Evolutionary conservation across 2,888 invertebrate genomes (phyloP).

Genomic region (Drosophila gaucha): DNA sequence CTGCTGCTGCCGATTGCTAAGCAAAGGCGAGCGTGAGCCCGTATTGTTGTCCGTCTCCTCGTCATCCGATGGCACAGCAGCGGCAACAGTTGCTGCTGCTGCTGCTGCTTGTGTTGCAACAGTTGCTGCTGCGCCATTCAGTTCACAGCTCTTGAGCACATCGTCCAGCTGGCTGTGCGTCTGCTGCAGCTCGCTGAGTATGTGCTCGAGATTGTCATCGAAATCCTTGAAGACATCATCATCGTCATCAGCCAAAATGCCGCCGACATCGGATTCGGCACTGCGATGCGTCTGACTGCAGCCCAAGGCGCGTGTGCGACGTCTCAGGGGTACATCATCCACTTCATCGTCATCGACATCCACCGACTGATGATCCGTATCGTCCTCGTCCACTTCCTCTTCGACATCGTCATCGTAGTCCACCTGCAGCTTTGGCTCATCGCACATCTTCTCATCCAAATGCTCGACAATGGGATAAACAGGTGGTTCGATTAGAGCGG

Average conservation of each 20-base stretch:
- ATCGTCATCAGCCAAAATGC: slow-evolving; percentile 74
- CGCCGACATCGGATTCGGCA: slow-evolving; percentile 80
- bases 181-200: slow-evolving; percentile 76
- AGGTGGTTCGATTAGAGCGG: slow-evolving; percentile 80
- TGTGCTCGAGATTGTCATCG: slow-evolving; percentile 80
- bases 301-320: slow-evolving; percentile 71
- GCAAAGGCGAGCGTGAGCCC: slow-evolving; percentile 89
- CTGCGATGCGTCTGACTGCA: slow-evolving; percentile 72
- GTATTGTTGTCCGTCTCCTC: slow-evolving; percentile 89
- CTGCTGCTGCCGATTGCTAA: slow-evolving; percentile 85
- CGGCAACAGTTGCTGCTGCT: neutral
- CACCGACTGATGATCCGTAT: slow-evolving; percentile 86
- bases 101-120: neutral
- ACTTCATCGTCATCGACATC: slow-evolving; percentile 83
- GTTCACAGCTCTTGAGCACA: slow-evolving; percentile 57
- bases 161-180: slow-evolving; percentile 75
- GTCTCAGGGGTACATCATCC: slow-evolving; percentile 65
- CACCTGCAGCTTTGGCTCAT: slow-evolving; percentile 85
- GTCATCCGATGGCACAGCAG: slow-evolving; percentile 72
- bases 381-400: slow-evolving; percentile 58
- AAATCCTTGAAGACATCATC: slow-evolving; percentile 81
- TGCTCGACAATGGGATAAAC: slow-evolving; percentile 94
- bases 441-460: slow-evolving; percentile 88
- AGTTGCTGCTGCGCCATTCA: slow-evolving; percentile 2
- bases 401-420: slow-evolving; percentile 36